These are phyloP conservation scores for Nothura maculosa DNA, from an alignment of 2,797 vertebrate species.

Conservation along the genomic window DNA sequence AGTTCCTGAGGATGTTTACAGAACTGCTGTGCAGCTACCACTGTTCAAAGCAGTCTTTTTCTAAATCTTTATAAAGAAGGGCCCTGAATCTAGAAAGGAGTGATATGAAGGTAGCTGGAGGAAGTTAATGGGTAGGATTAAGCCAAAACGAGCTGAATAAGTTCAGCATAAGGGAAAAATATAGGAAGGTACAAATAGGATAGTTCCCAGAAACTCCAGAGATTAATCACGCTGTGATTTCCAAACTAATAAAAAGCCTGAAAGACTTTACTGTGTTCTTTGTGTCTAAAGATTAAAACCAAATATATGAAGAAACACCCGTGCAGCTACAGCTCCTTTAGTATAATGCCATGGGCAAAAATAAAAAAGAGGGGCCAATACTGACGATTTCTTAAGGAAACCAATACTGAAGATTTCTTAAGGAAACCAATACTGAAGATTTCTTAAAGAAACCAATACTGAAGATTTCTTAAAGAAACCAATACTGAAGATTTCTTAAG, in stretches of 20 bases:
- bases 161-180: neutral
- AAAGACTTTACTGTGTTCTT: neutral
- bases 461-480: slow-evolving; percentile 17
- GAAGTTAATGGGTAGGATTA: neutral
- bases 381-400: slow-evolving; percentile 15
- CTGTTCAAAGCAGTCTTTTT: neutral
- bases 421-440: neutral
- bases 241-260: slow-evolving; percentile 57
- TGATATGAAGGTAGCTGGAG: neutral
- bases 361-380: neutral
- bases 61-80: neutral
- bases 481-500: slow-evolving; percentile 22
- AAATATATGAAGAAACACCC: neutral
- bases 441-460: slow-evolving; percentile 31
- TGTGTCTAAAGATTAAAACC: neutral
- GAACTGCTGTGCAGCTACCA: neutral
- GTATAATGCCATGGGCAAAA: neutral
- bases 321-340: neutral
- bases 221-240: neutral
- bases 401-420: slow-evolving; percentile 10
- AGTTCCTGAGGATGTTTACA: neutral
- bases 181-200: neutral
- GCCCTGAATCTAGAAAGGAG: neutral
- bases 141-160: neutral
- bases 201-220: neutral